Evolutionary conservation across 2,888 invertebrate genomes (phyloP).

Genomic region (Heliconius aoede): DNA sequence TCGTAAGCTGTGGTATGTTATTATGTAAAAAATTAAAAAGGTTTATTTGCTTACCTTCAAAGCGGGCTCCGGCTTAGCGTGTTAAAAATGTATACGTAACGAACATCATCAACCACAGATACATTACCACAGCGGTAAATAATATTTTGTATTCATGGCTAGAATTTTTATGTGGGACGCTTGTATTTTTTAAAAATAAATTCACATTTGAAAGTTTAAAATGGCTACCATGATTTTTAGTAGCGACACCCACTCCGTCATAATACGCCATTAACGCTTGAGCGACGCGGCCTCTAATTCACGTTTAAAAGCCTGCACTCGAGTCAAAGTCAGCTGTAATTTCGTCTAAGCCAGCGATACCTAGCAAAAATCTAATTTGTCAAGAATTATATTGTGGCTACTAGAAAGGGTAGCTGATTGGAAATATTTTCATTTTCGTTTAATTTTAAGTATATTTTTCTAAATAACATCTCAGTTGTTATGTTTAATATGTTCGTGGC

Average conservation of each 20-base stretch:
- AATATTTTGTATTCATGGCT: constrained; percentile 37
- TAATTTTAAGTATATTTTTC: neutral
- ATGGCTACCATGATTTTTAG: constrained; percentile 71
- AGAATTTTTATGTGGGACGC: constrained; percentile 6
- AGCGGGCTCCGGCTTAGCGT: constrained; percentile 49
- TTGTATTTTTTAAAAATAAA: constrained; percentile 24
- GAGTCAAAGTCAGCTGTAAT: constrained; percentile 80
- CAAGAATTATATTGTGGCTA: constrained; percentile 72
- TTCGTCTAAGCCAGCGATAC: constrained; percentile 79
- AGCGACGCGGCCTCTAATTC: constrained; percentile 79
- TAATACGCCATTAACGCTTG: constrained; percentile 80
- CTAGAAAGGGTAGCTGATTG: constrained; percentile 55
- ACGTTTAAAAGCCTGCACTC: constrained; percentile 83
- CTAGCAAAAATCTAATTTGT: constrained; percentile 82
- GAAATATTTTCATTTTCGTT: constrained; percentile 24
- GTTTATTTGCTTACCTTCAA: constrained; percentile 59
- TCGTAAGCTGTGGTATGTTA: constrained; percentile 57
- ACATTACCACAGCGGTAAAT: constrained; percentile 41
- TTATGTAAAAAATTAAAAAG: constrained; percentile 62
- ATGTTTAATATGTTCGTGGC: neutral
- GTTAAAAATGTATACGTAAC: constrained; percentile 47
- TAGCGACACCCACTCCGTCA: constrained; percentile 75
- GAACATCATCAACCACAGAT: constrained; percentile 43
- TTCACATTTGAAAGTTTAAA: constrained; percentile 55
- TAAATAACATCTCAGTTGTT: neutral